Evolutionary conservation across 2,888 invertebrate species (phyloP).

Genomic region (Erebia epiphron): DNA sequence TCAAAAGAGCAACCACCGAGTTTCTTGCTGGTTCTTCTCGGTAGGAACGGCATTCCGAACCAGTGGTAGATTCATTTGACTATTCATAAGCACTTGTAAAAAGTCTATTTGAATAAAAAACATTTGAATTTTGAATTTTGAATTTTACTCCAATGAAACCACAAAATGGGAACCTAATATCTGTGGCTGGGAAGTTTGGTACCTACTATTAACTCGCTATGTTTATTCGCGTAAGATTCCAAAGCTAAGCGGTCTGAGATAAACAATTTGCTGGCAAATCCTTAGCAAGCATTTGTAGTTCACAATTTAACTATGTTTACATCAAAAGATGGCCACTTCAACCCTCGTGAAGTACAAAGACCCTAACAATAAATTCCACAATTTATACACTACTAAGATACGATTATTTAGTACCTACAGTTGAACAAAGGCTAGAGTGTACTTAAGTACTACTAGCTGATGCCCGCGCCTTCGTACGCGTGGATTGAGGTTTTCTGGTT

Average conservation of each 20-base stretch:
- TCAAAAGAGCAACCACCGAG: too few relatives aligned
- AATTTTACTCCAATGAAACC: slow-evolving; percentile 4
- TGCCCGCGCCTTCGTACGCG: too few relatives aligned
- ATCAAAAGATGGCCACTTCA: slow-evolving; percentile 47
- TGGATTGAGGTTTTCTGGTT: too few relatives aligned
- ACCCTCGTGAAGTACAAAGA: slow-evolving; percentile 42
- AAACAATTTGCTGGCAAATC: slow-evolving; percentile 18
- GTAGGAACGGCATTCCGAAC: too few relatives aligned
- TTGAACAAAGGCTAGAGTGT: slow-evolving; percentile 45
- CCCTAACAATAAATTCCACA: slow-evolving; percentile 57
- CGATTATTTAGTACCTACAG: slow-evolving; percentile 59
- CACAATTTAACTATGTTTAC: slow-evolving; percentile 31
- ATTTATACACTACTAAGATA: slow-evolving; percentile 61
- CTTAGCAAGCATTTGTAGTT: slow-evolving; percentile 22
- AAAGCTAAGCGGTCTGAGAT: slow-evolving; percentile 13
- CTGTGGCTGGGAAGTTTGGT: background rate
- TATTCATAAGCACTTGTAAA: too few relatives aligned
- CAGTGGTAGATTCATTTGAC: too few relatives aligned
- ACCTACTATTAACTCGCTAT: background rate
- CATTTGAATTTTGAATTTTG: too few relatives aligned
- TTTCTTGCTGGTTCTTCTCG: too few relatives aligned
- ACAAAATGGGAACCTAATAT: background rate
- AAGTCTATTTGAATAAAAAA: too few relatives aligned
- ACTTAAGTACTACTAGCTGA: background rate
- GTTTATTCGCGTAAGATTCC: slow-evolving; percentile 12